A percentile compares a stretch with the other conserved stretches of the same genome.
Evolutionary conservation across 2,888 invertebrate species (phyloP).

Genomic region (Eledona agricola): DNA sequence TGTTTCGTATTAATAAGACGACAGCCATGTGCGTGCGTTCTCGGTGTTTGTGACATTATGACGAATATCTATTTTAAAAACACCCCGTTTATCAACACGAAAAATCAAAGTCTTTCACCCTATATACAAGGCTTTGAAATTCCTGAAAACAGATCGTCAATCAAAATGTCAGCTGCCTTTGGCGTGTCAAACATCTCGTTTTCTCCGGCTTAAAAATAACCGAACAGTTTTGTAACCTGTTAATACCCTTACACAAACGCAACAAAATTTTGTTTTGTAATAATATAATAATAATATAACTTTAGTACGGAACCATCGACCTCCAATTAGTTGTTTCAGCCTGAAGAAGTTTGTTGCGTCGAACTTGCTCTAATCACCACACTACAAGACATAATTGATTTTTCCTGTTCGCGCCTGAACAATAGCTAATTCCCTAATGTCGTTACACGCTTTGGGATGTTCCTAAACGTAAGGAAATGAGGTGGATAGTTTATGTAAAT

Average conservation of each 20-base stretch:
- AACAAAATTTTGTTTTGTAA: no score
- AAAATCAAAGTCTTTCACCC: constrained; percentile 44
- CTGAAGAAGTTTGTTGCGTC: no score
- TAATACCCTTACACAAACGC: constrained; percentile 7
- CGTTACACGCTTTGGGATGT: constrained; percentile 33
- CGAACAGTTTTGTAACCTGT: constrained; percentile 30
- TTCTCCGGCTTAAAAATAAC: constrained; percentile 34
- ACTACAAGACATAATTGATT: constrained; percentile 38
- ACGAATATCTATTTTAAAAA: constrained; percentile 47
- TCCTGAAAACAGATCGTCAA: constrained; percentile 42
- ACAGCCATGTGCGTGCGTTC: constrained; percentile 27
- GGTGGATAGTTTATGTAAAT: constrained; percentile 34
- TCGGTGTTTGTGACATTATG: constrained; percentile 36
- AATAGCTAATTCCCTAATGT: constrained; percentile 30
- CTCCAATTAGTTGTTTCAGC: no score
- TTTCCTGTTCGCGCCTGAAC: constrained; percentile 34
- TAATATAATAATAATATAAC: no score
- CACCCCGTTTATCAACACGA: constrained; percentile 47
- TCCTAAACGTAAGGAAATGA: constrained; percentile 22
- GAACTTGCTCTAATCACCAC: constrained; percentile 12
- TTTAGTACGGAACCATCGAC: no score
- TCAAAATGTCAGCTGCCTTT: constrained; percentile 41
- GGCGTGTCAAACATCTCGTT: constrained; percentile 39
- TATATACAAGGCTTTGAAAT: constrained; percentile 39
- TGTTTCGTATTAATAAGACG: constrained; percentile 6